Conservation (phyloP, 2,113 vertebrate species). For the Suricata suricatta region DNA sequence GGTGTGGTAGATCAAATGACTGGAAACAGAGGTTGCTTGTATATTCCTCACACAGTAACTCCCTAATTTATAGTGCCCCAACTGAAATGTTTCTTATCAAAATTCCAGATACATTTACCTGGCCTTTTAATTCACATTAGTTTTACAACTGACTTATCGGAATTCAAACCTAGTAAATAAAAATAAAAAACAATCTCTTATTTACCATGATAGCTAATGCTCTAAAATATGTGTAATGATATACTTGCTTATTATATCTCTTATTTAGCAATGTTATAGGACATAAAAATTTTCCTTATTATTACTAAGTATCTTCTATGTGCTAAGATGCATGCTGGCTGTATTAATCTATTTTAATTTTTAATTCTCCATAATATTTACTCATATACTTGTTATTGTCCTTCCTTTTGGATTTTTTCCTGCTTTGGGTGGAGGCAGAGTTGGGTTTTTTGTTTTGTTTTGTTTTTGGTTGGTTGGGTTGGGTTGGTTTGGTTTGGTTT, state of each 20-base stretch:
- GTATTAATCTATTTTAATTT: neutral
- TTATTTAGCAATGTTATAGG: neutral
- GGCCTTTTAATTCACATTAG: neutral
- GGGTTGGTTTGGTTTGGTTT: conserved; percentile 11
- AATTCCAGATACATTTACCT: neutral
- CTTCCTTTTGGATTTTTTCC: neutral
- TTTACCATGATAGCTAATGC: neutral
- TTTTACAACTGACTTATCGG: conserved; percentile 42
- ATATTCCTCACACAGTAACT: neutral
- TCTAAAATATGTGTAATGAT: neutral
- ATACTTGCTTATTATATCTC: neutral
- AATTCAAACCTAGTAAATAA: conserved; percentile 45
- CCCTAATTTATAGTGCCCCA: neutral
- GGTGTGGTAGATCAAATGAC: neutral
- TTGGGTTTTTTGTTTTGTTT: neutral
- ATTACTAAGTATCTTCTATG: neutral
- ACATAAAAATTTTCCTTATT: neutral
- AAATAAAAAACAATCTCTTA: conserved; percentile 20
- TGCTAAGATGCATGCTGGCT: neutral
- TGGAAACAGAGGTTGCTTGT: neutral
- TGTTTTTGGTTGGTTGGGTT: neutral
- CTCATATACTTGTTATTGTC: neutral
- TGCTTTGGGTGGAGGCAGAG: neutral
- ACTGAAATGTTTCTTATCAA: neutral
- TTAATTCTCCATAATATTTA: neutral